Evolutionary conservation across 1,140 invertebrate genomes (phyloP), one percentile per base, ranked within the genome.

Genomic region (Cyphomyrmex costatus): DNA sequence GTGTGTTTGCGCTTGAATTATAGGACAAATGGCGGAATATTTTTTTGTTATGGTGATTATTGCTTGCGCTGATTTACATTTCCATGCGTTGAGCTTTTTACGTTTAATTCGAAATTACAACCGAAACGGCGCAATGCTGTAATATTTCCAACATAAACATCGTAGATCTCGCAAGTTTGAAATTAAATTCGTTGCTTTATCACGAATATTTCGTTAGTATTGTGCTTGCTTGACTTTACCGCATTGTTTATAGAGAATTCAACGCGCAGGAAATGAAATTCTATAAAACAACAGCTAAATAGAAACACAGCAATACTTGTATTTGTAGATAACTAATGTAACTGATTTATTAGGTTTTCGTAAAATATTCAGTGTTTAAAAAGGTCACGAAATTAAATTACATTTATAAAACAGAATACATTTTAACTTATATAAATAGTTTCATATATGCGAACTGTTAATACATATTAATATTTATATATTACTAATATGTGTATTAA

Each of bases 111-210:
- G n/a, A 33, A 73, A 82, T 53, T 73, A 24, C 66, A 60, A 14
- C 19, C 30, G n/a, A 53, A 83, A 56, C 42, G 36, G 12, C 14
- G 36, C 68, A 36, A 82, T 58, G 36, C 42, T 16, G 58, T 65
- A 36, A 12, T 56, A 33, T 56, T 85, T 85, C 46, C 74, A 51
- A 21, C 74, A 30, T 16, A 30, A 63, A 30, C 33, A 73, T 78
- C 33, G 83, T 78, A 78, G 49, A 85, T 85, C 46, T 79, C 53
- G 68, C 66, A n/a, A 46, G 66, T 68, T 82, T 71, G 68, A 61
- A 83, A 83, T 83, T 83, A 83, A 83, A 83, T 74, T 83, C 79
- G 24, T 61, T 58, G 46, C 71, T 77, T 77, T 85, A 85, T 78
- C 51, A 85, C 74, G 74, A 85, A 79, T 56, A 42, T 85, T 74